phyloP scores from a whole-genome alignment of 2,113 vertebrate genomes.

The Cephalopholis sonnerati region DNA sequence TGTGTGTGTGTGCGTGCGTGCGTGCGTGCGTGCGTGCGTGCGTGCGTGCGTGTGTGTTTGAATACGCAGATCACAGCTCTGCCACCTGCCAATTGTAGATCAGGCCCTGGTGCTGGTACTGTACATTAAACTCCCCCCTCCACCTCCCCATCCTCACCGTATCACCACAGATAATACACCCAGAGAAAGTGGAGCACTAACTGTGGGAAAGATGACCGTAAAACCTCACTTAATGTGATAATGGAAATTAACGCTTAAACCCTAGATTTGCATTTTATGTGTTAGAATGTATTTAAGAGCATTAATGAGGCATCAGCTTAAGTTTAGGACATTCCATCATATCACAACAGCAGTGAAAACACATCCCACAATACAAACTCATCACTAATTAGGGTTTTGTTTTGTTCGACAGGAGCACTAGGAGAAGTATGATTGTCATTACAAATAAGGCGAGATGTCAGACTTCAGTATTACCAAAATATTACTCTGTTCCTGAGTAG shows the following conservation, averaged over 20 bases:
- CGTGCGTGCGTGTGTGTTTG: slow-evolving; percentile 51
- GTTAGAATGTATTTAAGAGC: slow-evolving; percentile 58
- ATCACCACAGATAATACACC: slow-evolving; percentile 44
- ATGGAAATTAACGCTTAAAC: slow-evolving; percentile 62
- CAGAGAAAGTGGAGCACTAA: slow-evolving; percentile 66
- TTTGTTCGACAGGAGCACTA: not conserved
- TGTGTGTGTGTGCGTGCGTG: not conserved
- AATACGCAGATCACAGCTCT: slow-evolving; percentile 74
- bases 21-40: not conserved
- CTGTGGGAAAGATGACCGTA: slow-evolving; percentile 44
- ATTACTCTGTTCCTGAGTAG: not conserved
- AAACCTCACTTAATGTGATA: slow-evolving; percentile 56
- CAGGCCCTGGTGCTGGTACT: slow-evolving; percentile 34
- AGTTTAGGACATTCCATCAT: slow-evolving; percentile 61
- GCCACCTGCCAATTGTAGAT: slow-evolving; percentile 81
- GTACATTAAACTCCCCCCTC: slow-evolving; percentile 44
- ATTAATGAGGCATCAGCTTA: slow-evolving; percentile 51
- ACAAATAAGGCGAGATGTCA: not conserved
- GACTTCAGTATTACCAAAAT: not conserved
- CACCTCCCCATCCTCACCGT: slow-evolving; percentile 15
- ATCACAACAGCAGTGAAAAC: slow-evolving; percentile 21
- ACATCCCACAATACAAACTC: not conserved
- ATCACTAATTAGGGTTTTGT: slow-evolving; percentile 2
- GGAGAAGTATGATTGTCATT: not conserved
- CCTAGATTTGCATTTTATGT: slow-evolving; percentile 42